phyloP scores from a whole-genome alignment of 1,140 invertebrate genomes.

The Melitaea cinxia region DNA sequence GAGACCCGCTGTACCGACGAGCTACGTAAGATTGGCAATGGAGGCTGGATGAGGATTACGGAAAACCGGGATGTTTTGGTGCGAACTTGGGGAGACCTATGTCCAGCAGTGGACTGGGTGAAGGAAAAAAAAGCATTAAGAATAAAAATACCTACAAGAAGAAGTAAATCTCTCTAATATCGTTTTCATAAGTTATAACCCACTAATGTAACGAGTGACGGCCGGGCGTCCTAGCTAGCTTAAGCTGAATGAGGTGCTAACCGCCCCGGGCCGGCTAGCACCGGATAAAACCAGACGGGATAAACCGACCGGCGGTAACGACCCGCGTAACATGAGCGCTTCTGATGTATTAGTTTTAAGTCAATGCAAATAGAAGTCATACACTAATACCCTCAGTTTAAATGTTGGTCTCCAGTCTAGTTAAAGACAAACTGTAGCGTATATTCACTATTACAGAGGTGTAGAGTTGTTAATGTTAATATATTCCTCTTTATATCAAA shows the following conservation, averaged over 20 bases:
- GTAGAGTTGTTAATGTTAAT: no score
- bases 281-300: slow-evolving; percentile 42
- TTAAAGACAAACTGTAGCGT: no score
- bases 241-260: slow-evolving; percentile 56
- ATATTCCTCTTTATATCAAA: no score
- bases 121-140: no score
- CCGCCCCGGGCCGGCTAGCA: slow-evolving; percentile 43
- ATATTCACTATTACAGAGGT: no score
- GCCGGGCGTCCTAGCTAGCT: slow-evolving; percentile 41
- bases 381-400: not conserved
- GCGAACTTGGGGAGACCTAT: no score
- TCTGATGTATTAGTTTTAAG: slow-evolving; percentile 8
- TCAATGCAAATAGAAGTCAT: not conserved
- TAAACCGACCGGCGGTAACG: slow-evolving; percentile 35
- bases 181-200: not conserved
- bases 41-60: no score
- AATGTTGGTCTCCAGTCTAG: no score
- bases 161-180: slow-evolving; percentile 2
- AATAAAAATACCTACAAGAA: not conserved
- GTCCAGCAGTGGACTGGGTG: no score
- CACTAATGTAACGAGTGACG: slow-evolving; percentile 4
- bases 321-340: slow-evolving; percentile 1
- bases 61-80: no score
- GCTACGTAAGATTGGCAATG: no score
- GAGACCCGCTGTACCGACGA: no score